Conservation (phyloP, 2,888 invertebrate species). For the Gibbula magus region DNA sequence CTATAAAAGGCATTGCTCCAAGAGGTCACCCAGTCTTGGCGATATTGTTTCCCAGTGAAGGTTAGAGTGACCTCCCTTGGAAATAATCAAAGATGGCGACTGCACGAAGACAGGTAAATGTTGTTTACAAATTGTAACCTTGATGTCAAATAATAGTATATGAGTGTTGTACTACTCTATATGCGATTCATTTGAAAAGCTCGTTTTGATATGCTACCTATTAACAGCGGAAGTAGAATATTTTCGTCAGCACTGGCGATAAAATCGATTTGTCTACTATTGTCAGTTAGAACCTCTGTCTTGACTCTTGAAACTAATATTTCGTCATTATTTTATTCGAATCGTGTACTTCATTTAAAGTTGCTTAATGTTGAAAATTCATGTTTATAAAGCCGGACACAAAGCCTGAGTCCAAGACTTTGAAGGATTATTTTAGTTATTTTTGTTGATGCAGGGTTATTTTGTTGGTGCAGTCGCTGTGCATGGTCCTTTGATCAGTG, state of each 20-base stretch:
- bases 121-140: not conserved
- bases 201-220: not conserved
- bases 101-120: not conserved
- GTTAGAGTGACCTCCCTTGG: slow-evolving; percentile 13
- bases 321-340: no score
- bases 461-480: no score
- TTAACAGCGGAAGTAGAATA: not conserved
- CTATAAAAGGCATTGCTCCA: no score
- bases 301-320: not conserved
- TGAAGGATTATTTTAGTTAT: no score
- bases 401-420: no score
- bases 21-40: no score
- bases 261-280: not conserved
- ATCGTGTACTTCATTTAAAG: no score
- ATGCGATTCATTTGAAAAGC: not conserved
- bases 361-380: no score
- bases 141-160: no score
- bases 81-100: slow-evolving; percentile 1
- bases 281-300: not conserved
- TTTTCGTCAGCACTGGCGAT: not conserved
- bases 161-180: not conserved
- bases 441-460: no score
- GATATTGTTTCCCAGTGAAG: not conserved
- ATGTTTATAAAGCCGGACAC: no score
- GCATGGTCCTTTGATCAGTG: no score